These are phyloP conservation scores for Berghia stephanieae DNA, from an alignment of 1,140 invertebrate species.

Conservation along the genomic window DNA sequence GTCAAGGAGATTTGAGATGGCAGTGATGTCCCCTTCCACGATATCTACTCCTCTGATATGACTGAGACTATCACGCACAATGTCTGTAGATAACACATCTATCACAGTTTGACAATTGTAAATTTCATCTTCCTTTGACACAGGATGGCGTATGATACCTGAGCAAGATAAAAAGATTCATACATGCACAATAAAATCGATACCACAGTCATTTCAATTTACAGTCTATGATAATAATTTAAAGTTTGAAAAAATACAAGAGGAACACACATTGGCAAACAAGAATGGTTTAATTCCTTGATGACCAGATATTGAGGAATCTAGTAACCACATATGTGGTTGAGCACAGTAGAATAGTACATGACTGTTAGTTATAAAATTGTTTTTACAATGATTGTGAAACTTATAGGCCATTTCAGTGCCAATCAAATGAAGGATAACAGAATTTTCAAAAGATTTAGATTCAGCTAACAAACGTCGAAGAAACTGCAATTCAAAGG, in stretches of 20 bases:
- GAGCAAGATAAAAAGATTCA: constrained; percentile 23
- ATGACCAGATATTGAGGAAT: neutral
- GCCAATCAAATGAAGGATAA: too few relatives aligned
- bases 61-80: constrained; percentile 63
- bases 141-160: constrained; percentile 56
- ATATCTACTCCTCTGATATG: constrained; percentile 62
- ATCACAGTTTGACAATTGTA: constrained; percentile 65
- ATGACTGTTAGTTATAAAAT: too few relatives aligned
- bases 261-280: neutral
- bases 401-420: too few relatives aligned
- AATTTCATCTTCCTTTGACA: constrained; percentile 61
- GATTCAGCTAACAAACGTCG: too few relatives aligned
- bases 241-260: neutral
- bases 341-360: neutral
- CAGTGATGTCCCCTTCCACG: constrained; percentile 51
- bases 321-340: neutral
- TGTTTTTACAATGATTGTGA: too few relatives aligned
- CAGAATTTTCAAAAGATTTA: too few relatives aligned
- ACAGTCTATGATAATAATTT: neutral
- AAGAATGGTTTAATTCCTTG: neutral
- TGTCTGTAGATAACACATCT: constrained; percentile 59
- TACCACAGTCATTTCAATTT: neutral
- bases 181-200: neutral
- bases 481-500: too few relatives aligned
- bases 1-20: constrained; percentile 61